Base-by-base conservation (phyloP, 2,797 vertebrate species). In the Dendrocincla tyrannina region DNA sequence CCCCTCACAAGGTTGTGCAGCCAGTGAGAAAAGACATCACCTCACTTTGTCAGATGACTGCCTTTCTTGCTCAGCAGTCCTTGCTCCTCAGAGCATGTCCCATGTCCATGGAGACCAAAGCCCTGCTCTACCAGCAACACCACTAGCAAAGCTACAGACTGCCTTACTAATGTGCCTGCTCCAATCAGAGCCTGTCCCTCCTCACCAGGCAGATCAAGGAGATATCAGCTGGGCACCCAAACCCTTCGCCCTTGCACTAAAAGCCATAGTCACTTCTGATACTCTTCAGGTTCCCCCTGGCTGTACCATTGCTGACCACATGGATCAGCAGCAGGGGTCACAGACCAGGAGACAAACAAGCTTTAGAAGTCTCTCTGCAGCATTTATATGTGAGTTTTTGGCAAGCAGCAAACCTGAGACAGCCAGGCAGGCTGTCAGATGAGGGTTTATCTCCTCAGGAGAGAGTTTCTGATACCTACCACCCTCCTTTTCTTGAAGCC, bases 361-460 rank as follows among this genome's bases (percentile, higher is more conserved):
- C 20, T 63, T 63, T 35, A 41, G 18, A 23, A 88, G 63, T 27
- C 67, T 72, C 27, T 46, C 17, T 18, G n/a, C 67, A 88, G 46
- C 0, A 9, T 22, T 22, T 6, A 5, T 5, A 41, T 59, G 53
- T 0, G 0, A 88, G 72, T n/a, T 72, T 59, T 28, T 35, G n/a
- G n/a, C 41, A 72, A 79, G 56, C 42, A n/a, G 56, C 39, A 93
- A 62, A 77, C 22, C 33, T n/a, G 42, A 8, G 37, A 55, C 73
- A 77, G 46, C 33, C 64, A 4, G 0, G 28, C 46, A 77, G 49
- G 24, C 23, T 69, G 50, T 46, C 35, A 76, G 33, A 14, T 9
- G 9, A 66, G 30, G n/a, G 37, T n/a, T 47, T 67, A 4, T n/a
- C 24, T 56, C 33, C 56, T 77, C 23, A 35, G 32, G 1, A 83